Base-by-base conservation (phyloP, 2,797 vertebrate species). In the Lepus oiostolus region DNA sequence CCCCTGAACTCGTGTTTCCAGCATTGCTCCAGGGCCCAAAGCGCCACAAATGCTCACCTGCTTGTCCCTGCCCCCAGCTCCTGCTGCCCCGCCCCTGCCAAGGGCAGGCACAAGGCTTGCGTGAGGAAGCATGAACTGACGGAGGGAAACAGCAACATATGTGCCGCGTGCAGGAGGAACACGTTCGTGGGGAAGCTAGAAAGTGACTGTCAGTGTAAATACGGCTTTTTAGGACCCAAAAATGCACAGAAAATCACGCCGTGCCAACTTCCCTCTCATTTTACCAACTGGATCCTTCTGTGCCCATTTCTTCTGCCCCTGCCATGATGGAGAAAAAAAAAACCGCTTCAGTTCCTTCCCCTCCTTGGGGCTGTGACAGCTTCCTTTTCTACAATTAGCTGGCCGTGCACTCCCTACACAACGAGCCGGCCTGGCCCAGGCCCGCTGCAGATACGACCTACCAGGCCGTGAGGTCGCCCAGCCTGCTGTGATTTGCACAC, bases 141-240 rank as follows among this genome's bases (percentile, higher is more conserved):
- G 47, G 47, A 47, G 30, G 81, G 80, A 94, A 67, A 68, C 5
- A 79, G 85, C 87, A 91, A 68, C 96, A 91, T 89, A 95, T 79
- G 94, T 67, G 72, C 87, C 28, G 68, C 87, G 87, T 89, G 60
- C 38, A 76, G 86, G 26, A n/a, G 79, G 94, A 83, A 47, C 3
- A 10, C 79, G 62, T 38, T 79, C 47, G 76, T 74, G 85, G 89
- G 26, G 91, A 91, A 95, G 87, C 96, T 85, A 16, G 85, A 26
- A 84, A 88, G 32, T 81, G 96, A n/a, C 94, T 95, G 87, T 75
- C 90, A 67, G 91, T 52, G 42, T 88, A 94, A 96, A 88, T 84
- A 94, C 85, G 93, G 60, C 14, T 28, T 91, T 88, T 42, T 32
- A 74, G 76, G n/a, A 90, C 90, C 81, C 95, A 63, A 71, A 94